phyloP scores from a whole-genome alignment of 2,888 invertebrate genomes.

The Tuberolachnus salignus region DNA sequence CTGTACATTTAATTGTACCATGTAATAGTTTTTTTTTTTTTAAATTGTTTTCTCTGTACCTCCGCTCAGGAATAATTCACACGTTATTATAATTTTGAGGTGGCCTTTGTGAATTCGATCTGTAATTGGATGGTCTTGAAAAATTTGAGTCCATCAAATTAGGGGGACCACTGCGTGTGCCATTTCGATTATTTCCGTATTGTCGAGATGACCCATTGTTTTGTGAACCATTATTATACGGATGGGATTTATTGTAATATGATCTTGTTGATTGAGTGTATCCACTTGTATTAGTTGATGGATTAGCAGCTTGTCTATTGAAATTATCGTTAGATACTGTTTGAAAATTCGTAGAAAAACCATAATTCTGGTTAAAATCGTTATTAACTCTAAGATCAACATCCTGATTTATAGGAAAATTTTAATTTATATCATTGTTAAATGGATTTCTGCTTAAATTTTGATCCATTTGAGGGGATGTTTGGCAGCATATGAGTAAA shows the following conservation, averaged over 20 bases:
- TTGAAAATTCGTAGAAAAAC: constrained; percentile 42
- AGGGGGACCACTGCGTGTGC: constrained; percentile 39
- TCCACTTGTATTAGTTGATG: constrained; percentile 30
- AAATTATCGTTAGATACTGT: constrained; percentile 37
- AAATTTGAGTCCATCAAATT: constrained; percentile 51
- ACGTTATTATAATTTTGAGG: constrained; percentile 52
- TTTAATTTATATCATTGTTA: constrained; percentile 23
- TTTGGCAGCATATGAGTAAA: constrained; percentile 40
- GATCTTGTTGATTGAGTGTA: constrained; percentile 38
- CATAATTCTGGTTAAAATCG: constrained; percentile 45
- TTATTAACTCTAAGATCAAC: constrained; percentile 43
- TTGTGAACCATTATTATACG: constrained; percentile 45
- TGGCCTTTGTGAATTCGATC: constrained; percentile 49
- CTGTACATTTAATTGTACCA: constrained; percentile 26
- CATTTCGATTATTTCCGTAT: constrained; percentile 48
- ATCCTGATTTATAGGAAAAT: constrained; percentile 41
- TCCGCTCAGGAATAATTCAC: constrained; percentile 16
- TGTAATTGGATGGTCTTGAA: constrained; percentile 41
- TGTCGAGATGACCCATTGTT: constrained; percentile 41
- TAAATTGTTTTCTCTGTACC: constrained; percentile 6
- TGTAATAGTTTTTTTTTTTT: constrained; percentile 14
- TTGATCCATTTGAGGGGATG: constrained; percentile 50
- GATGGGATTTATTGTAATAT: constrained; percentile 52
- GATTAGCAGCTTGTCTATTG: constrained; percentile 42
- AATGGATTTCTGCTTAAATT: constrained; percentile 49